phyloP scores from a whole-genome alignment of 2,797 vertebrate species.

The Gastrophryne carolinensis region DNA sequence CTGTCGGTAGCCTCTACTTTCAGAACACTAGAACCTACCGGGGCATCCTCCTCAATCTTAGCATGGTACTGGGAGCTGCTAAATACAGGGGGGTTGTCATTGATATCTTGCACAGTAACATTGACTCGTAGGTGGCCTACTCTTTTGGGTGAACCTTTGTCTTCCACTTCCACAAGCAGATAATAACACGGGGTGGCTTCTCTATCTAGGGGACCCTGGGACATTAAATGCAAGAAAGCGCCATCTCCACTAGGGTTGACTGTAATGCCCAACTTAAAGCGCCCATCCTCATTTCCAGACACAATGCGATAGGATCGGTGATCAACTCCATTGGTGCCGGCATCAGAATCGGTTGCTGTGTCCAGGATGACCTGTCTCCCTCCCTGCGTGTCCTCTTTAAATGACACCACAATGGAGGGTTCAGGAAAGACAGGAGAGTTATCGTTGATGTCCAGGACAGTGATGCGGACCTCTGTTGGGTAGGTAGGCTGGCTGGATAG shows the following conservation, averaged over 20 bases:
- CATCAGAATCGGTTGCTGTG: slow-evolving; percentile 92
- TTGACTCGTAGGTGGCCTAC: slow-evolving; percentile 93
- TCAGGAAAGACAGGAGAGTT: slow-evolving; percentile 94
- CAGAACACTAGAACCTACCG: slow-evolving; percentile 84
- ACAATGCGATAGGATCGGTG: slow-evolving; percentile 93
- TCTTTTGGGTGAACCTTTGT: slow-evolving; percentile 89
- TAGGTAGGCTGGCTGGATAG: slow-evolving; percentile 96
- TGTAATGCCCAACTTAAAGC: slow-evolving; percentile 92
- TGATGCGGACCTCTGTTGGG: slow-evolving; percentile 92
- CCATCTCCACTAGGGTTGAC: slow-evolving; percentile 96
- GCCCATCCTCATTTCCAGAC: slow-evolving; percentile 87
- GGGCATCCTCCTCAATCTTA: slow-evolving; percentile 86
- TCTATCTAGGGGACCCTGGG: slow-evolving; percentile 88
- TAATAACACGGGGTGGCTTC: slow-evolving; percentile 87
- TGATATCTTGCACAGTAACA: slow-evolving; percentile 94
- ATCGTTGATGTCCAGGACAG: slow-evolving; percentile 93
- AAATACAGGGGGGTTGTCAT: slow-evolving; percentile 92
- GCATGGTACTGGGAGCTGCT: slow-evolving; percentile 84
- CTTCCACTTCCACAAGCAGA: slow-evolving; percentile 90
- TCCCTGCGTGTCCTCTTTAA: slow-evolving; percentile 94
- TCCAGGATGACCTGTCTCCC: slow-evolving; percentile 95
- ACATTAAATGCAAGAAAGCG: slow-evolving; percentile 93
- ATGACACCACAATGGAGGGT: slow-evolving; percentile 88
- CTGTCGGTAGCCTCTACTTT: slow-evolving; percentile 86
- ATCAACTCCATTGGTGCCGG: slow-evolving; percentile 91